A percentile compares a stretch with the other conserved stretches of the same genome.
Conservation (phyloP, 2,113 vertebrate genomes). For the Cheirogaleus medius region DNA sequence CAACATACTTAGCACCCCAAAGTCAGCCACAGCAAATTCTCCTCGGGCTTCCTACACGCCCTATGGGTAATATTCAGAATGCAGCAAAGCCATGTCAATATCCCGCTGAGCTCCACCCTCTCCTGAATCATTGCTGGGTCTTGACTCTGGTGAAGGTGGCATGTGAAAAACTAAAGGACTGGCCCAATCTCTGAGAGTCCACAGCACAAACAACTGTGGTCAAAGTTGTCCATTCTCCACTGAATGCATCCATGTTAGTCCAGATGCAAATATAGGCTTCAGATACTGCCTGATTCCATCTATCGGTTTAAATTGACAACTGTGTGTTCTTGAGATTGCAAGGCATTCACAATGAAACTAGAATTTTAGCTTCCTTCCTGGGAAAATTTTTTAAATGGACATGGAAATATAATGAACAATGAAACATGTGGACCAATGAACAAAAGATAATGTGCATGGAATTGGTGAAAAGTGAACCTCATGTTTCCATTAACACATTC, state of each 20-base stretch:
- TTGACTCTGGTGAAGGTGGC: neutral
- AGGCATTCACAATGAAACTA: neutral
- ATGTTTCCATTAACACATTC: slow-evolving; percentile 51
- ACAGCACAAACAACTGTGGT: neutral
- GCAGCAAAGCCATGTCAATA: neutral
- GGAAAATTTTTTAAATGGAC: neutral
- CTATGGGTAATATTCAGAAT: neutral
- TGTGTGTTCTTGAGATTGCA: neutral
- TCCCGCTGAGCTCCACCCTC: neutral
- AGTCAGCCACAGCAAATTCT: neutral
- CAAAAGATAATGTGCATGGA: slow-evolving; percentile 37
- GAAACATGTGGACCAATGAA: neutral
- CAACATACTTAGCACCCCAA: neutral
- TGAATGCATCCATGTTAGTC: neutral
- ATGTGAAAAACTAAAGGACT: neutral
- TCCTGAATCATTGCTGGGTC: neutral
- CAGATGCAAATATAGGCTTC: slow-evolving; percentile 46
- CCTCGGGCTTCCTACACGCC: neutral
- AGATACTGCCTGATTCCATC: neutral
- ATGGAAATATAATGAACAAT: slow-evolving; percentile 41
- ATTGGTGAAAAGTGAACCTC: slow-evolving; percentile 40
- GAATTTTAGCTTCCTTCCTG: slow-evolving; percentile 19
- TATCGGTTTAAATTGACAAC: slow-evolving; percentile 3
- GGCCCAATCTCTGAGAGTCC: neutral
- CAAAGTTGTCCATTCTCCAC: neutral